Evolutionary conservation across 2,797 vertebrate genomes (phyloP).

Genomic region (Momotus momota): DNA sequence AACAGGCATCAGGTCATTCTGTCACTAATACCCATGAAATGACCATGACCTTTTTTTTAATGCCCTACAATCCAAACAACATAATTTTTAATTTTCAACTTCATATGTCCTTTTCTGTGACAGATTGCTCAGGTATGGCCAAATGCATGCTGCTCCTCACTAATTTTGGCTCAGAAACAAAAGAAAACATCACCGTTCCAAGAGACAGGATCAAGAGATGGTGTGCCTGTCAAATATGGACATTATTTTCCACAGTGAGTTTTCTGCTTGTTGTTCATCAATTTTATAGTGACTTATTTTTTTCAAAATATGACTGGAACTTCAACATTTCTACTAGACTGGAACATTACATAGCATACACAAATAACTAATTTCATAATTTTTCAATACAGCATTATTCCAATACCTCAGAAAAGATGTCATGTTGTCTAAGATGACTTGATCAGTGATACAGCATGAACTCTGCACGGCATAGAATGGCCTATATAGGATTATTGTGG

Average conservation of each 20-base stretch:
- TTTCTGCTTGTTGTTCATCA: background rate
- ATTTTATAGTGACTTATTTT: background rate
- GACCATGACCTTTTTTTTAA: background rate
- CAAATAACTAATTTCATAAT: background rate
- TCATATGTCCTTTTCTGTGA: rapidly evolving
- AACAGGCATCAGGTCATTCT: background rate
- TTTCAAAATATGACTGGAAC: background rate
- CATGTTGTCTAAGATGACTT: background rate
- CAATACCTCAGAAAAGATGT: background rate
- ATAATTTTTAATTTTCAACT: background rate
- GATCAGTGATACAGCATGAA: background rate
- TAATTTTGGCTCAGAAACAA: background rate
- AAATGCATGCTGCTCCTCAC: background rate
- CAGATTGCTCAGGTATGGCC: background rate
- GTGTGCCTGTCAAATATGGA: background rate
- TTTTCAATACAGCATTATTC: background rate
- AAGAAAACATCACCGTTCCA: background rate
- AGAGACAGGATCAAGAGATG: background rate
- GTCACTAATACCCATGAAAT: background rate
- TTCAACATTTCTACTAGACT: background rate
- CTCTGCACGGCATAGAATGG: background rate
- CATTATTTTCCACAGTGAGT: background rate
- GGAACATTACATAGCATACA: background rate
- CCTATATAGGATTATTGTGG: background rate
- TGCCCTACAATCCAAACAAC: background rate